Conservation (phyloP, 2,888 invertebrate species). For the Spicauda simplicius region DNA sequence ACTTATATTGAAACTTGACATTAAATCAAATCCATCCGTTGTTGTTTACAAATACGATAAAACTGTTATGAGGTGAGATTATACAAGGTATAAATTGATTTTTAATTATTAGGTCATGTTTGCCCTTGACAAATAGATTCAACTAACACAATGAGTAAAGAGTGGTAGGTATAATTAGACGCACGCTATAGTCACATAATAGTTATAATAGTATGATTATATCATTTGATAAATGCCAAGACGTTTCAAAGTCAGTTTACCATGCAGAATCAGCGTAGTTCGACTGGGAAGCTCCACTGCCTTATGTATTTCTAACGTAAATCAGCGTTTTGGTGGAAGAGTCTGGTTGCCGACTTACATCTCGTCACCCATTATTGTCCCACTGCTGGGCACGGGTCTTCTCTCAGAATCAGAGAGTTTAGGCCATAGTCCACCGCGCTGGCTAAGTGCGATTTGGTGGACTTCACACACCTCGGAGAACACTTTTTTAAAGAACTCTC, state of each 20-base stretch:
- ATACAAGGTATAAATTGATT: background rate
- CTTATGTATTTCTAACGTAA: no score
- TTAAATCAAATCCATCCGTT: background rate
- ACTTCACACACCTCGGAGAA: no score
- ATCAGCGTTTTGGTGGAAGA: no score
- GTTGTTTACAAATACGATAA: background rate
- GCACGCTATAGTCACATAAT: slow-evolving; percentile 22
- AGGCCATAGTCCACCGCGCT: no score
- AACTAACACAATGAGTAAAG: background rate
- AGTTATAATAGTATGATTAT: slow-evolving; percentile 18
- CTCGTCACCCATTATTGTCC: no score
- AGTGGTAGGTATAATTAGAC: slow-evolving; percentile 10
- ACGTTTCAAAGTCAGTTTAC: slow-evolving; percentile 20
- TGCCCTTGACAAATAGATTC: slow-evolving; percentile 19
- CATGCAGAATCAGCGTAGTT: no score
- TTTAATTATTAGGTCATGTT: background rate
- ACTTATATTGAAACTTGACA: background rate
- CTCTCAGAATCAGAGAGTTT: no score
- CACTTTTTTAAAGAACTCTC: no score
- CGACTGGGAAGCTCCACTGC: no score
- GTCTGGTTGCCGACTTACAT: no score
- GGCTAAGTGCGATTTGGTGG: no score
- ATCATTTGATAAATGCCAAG: slow-evolving; percentile 10
- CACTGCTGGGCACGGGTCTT: no score
- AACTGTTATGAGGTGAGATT: background rate